A percentile compares a stretch with the other conserved stretches of the same genome.
These are phyloP conservation scores for Larimichthys polyactis DNA, from an alignment of 2,113 vertebrate genomes.

Conservation along the genomic window DNA sequence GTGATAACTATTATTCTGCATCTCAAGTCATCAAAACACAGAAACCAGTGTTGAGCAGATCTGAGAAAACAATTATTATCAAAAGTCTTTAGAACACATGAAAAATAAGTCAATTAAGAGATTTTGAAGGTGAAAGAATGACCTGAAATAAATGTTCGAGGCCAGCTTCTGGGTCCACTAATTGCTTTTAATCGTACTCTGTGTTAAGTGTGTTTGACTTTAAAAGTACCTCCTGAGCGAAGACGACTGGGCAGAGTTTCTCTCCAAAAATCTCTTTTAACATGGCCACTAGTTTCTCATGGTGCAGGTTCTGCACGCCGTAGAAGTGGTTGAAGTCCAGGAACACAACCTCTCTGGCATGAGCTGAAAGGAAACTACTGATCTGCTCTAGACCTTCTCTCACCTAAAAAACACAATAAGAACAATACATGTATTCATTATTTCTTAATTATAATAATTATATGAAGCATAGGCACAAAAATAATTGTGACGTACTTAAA, in stretches of 20 bases:
- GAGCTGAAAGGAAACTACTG: conserved; percentile 90
- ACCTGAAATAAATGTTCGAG: conserved; percentile 11
- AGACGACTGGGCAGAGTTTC: conserved; percentile 96
- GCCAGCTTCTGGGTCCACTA: not conserved
- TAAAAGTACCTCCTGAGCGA: conserved; percentile 90
- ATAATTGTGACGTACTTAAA: conserved; percentile 32
- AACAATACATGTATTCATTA: not conserved
- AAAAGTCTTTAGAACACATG: conserved; percentile 13
- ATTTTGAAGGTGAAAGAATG: no score
- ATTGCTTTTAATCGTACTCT: not conserved
- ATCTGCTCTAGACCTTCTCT: conserved; percentile 97
- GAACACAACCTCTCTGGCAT: conserved; percentile 93
- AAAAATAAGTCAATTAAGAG: conserved; percentile 1
- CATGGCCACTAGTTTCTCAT: conserved; percentile 98
- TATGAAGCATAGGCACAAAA: not conserved
- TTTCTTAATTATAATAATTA: not conserved
- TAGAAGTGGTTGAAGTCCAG: conserved; percentile 99
- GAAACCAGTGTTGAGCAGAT: not conserved
- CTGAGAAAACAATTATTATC: conserved; percentile 37
- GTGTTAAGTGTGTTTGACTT: not conserved
- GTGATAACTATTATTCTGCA: conserved; percentile 35
- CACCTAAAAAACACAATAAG: conserved; percentile 73
- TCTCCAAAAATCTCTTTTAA: conserved; percentile 94
- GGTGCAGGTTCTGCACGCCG: conserved; percentile 96
- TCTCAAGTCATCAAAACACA: conserved; percentile 48